A percentile compares a stretch with the other conserved stretches of the same genome.
Conservation (phyloP, 2,888 invertebrate genomes). For the Alsophila aescularia region DNA sequence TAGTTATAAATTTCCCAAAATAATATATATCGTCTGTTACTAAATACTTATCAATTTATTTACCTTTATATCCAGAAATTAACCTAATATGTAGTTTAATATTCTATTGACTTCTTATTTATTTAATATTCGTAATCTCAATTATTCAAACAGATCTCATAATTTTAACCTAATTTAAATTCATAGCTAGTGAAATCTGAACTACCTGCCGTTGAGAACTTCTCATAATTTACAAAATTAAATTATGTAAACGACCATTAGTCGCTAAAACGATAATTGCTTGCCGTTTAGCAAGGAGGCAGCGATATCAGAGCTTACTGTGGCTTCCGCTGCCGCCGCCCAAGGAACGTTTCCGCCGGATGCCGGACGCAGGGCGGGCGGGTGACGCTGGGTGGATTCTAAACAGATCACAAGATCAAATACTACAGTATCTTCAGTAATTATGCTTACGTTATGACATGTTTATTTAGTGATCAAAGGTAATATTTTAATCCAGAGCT, state of each 20-base stretch:
- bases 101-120: too few species aligned
- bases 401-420: conserved; percentile 45
- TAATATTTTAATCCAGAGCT: too few species aligned
- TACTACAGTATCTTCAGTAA: conserved; percentile 1
- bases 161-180: too few species aligned
- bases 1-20: neutral
- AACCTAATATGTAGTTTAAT: too few species aligned
- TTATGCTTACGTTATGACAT: neutral
- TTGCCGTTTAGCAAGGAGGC: conserved; percentile 45
- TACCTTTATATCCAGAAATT: too few species aligned
- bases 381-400: conserved; percentile 51
- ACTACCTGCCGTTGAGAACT: neutral
- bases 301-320: conserved; percentile 58
- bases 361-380: conserved; percentile 48
- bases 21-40: neutral
- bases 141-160: too few species aligned
- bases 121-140: too few species aligned
- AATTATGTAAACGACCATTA: neutral
- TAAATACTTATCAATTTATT: too few species aligned
- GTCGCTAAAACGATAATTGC: conserved; percentile 50
- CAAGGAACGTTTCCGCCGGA: conserved; percentile 66
- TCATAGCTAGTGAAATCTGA: too few species aligned
- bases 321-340: conserved; percentile 57
- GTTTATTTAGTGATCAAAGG: neutral
- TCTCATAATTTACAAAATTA: neutral